Evolutionary conservation across 2,113 vertebrate species (phyloP).

Genomic region (Lamprotornis superbus): DNA sequence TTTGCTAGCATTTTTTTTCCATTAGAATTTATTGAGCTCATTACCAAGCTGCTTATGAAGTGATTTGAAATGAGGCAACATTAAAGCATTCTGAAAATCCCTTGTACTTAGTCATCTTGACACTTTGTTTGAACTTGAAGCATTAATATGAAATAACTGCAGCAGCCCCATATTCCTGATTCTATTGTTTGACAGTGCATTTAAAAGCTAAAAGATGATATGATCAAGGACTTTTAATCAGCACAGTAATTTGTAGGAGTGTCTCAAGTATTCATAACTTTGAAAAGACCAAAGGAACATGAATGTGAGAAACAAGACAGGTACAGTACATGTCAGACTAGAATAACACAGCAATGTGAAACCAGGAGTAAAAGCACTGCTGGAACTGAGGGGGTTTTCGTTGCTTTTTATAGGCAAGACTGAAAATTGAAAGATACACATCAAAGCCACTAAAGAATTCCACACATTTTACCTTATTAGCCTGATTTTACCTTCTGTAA

Average conservation of each 20-base stretch:
- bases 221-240: conserved; percentile 84
- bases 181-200: conserved; percentile 81
- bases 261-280: conserved; percentile 58
- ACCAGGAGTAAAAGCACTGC: conserved; percentile 15
- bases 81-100: conserved; percentile 87
- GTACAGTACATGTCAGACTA: conserved; percentile 14
- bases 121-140: conserved; percentile 89
- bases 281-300: conserved; percentile 45
- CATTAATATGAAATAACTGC: conserved; percentile 86
- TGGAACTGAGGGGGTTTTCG: background rate
- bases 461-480: conserved; percentile 48
- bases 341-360: conserved; percentile 32
- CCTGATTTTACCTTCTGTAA: conserved; percentile 64
- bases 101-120: conserved; percentile 88
- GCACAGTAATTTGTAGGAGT: conserved; percentile 75
- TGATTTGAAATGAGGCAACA: conserved; percentile 86
- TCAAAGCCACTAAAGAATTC: conserved; percentile 67
- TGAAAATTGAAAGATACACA: conserved; percentile 71
- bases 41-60: conserved; percentile 87
- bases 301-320: conserved; percentile 56
- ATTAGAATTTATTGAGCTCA: conserved; percentile 83
- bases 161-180: conserved; percentile 75
- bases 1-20: conserved; percentile 65
- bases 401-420: conserved; percentile 32
- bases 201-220: conserved; percentile 78